Conservation (phyloP, 1,140 invertebrate species). For the Chironomus striatipennis region DNA sequence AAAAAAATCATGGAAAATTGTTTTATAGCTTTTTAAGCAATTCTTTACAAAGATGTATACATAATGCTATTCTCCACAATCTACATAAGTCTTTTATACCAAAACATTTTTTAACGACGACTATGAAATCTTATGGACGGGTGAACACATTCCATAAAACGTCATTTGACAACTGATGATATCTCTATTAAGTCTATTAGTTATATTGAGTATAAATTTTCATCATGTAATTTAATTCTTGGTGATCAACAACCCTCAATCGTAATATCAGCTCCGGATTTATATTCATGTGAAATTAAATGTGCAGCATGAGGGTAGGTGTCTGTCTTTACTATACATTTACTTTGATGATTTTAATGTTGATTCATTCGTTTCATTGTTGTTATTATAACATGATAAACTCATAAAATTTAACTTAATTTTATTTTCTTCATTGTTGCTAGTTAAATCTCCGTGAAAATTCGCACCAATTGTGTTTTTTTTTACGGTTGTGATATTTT, state of each 20-base stretch:
- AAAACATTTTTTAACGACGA: too few species aligned
- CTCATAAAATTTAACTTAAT: not conserved
- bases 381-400: not conserved
- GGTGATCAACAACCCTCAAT: not conserved
- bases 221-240: not conserved
- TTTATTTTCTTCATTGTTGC: not conserved
- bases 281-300: conserved; percentile 15
- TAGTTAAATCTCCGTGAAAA: not conserved
- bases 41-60: too few species aligned
- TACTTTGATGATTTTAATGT: too few species aligned
- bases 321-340: not conserved
- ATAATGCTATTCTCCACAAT: too few species aligned
- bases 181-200: not conserved
- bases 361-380: too few species aligned
- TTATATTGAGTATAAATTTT: conserved; percentile 9
- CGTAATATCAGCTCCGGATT: too few species aligned
- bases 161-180: too few species aligned
- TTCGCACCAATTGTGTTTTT: not conserved
- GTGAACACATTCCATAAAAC: too few species aligned
- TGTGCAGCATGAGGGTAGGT: conserved; percentile 10
- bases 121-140: too few species aligned
- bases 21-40: not conserved
- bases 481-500: too few species aligned
- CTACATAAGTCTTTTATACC: too few species aligned
- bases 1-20: too few species aligned